Evolutionary conservation across 1,140 invertebrate genomes (phyloP), one percentile per base, ranked within the genome.

Genomic region (Drosophila melanica): DNA sequence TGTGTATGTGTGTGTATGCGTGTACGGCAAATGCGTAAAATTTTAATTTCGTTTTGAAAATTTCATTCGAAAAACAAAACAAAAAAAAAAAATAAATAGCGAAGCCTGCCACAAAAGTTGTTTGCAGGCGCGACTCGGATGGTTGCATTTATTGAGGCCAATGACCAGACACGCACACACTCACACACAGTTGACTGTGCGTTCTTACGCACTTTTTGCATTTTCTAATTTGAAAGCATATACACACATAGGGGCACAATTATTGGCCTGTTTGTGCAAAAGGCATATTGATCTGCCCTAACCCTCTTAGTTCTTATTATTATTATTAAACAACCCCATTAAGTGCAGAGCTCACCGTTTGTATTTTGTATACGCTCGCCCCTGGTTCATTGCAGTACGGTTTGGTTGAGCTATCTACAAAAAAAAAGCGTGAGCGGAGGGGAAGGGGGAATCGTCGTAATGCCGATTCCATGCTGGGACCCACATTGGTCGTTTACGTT

Each of bases 21-120:
- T 75, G 66, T 64, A 62, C 54, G 41, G 82, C 79, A 79, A 86
- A 79, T 86, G 82, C 82, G 82, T 86, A 86, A 86, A 86, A 86
- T 86, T 86, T 86, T 86, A 86, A 86, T 86, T 86, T 86, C 82
- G 82, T 86, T 86, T 86, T 86, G 82, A 89, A 86, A 89, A 76
- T 86, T 87, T 79, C 64, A 73, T 75, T 87, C 71, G 81, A 80
- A 85, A 79, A 23, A 23, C 20, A 77, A 77, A 73, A 53, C 37
- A 63, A 47, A 44, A 53, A 58, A 73, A 73, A 53, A 42, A 63
- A 47, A 44, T 47, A 58, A 73, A 41, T 35, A 60, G 60, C 64
- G 67, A 63, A 37, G 55, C 57, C 50, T 68, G 71, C 65, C 66
- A 68, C 66, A 69, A 68, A 82, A 84, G 80, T 85, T 85, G 82